Percentiles rank a stretch among this genome's conserved stretches.
These are phyloP conservation scores for Brenthis ino DNA, from an alignment of 2,888 invertebrate genomes.

Conservation along the genomic window DNA sequence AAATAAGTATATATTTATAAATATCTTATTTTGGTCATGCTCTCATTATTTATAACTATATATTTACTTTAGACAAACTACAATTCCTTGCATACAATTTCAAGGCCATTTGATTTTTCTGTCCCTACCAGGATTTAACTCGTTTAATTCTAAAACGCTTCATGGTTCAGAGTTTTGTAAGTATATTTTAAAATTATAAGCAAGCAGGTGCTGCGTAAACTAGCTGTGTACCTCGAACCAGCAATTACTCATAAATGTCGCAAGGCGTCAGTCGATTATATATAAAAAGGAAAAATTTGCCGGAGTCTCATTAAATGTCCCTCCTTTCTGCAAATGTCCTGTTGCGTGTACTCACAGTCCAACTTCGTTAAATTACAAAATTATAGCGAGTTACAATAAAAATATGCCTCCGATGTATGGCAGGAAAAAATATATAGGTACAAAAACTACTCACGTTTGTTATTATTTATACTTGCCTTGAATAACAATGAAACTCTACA, in stretches of 20 bases:
- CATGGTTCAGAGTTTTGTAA: conserved; percentile 30
- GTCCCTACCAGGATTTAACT: conserved; percentile 1
- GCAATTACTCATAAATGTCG: conserved; percentile 68
- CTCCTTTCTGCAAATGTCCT: conserved; percentile 35
- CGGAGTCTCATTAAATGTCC: conserved; percentile 36
- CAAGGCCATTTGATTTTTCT: too few species aligned
- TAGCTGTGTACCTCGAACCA: conserved; percentile 41
- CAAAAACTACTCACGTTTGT: neutral
- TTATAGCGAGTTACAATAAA: conserved; percentile 18
- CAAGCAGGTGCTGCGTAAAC: conserved; percentile 50
- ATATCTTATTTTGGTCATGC: too few species aligned
- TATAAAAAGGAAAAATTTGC: conserved; percentile 38
- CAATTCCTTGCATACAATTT: too few species aligned
- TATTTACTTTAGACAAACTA: too few species aligned
- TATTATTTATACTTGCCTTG: neutral
- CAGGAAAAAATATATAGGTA: neutral
- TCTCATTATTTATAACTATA: too few species aligned
- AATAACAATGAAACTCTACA: too few species aligned
- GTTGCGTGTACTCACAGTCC: conserved; percentile 32
- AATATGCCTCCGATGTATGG: conserved; percentile 1
- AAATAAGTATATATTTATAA: too few species aligned
- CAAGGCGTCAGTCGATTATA: conserved; percentile 55
- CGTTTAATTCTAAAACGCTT: conserved; percentile 16
- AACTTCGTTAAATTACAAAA: conserved; percentile 32
- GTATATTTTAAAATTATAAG: conserved; percentile 35